Evolutionary conservation across 2,113 vertebrate species (phyloP).

Genomic region (Rissa tridactyla): DNA sequence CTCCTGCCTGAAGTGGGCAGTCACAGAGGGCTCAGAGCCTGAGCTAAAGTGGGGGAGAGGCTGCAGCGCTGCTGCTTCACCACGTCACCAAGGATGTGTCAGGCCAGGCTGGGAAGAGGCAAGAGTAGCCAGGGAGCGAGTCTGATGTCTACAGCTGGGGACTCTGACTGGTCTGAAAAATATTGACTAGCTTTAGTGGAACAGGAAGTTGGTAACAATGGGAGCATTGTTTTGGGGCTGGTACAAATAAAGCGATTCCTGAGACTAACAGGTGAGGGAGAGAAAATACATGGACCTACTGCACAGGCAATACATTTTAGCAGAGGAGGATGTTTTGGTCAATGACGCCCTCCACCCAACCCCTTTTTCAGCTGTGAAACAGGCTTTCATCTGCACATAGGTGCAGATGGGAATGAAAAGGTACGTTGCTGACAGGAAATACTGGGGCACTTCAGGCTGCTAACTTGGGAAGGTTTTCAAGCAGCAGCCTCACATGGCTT

Average conservation of each 20-base stretch:
- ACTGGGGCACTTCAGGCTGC: not conserved
- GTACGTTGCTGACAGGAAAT: not conserved
- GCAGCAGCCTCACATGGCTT: not conserved
- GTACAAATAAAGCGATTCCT: not conserved
- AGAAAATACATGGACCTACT: not conserved
- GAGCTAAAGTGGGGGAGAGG: not conserved
- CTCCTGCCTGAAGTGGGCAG: not conserved
- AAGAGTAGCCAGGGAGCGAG: fast-evolving
- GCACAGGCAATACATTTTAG: not conserved
- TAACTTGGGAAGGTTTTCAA: not conserved
- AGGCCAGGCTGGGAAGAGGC: not conserved
- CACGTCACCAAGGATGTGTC: fast-evolving
- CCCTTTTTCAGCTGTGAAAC: not conserved
- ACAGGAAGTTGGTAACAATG: not conserved
- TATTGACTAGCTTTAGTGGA: not conserved
- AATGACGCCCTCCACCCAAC: not conserved
- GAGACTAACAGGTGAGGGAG: not conserved
- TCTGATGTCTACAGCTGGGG: not conserved
- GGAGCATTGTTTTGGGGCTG: not conserved
- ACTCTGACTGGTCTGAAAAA: not conserved
- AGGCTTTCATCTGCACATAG: not conserved
- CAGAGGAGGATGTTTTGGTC: not conserved
- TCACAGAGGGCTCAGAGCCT: not conserved
- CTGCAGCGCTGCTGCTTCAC: not conserved
- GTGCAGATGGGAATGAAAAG: not conserved